phyloP scores from a whole-genome alignment of 2,113 vertebrate species.

The Pterocles gutturalis region DNA sequence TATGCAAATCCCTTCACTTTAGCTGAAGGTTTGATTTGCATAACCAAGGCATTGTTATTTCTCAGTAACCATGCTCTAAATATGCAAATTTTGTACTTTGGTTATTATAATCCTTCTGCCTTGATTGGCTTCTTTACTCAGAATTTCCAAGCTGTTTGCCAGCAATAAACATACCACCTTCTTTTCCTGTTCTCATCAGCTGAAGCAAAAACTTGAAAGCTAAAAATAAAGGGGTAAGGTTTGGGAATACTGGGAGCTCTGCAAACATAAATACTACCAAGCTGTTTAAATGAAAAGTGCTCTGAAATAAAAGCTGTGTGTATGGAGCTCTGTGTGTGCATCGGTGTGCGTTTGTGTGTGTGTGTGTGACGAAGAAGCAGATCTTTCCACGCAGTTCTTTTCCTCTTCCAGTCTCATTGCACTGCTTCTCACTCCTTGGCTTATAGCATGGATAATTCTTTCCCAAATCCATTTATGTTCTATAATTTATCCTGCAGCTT shows the following conservation, averaged over 20 bases:
- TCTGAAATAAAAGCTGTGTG: not conserved
- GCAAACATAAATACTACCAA: not conserved
- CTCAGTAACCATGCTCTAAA: constrained; percentile 41
- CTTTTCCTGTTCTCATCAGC: constrained; percentile 4
- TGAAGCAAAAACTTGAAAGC: constrained; percentile 23
- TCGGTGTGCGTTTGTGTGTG: too few relatives aligned
- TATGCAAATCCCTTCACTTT: constrained; percentile 10
- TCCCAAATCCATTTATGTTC: not conserved
- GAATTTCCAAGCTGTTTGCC: constrained; percentile 34
- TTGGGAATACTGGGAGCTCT: not conserved
- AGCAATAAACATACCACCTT: not conserved
- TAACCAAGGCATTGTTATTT: constrained; percentile 52
- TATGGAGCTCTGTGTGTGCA: accelerated
- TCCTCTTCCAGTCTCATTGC: not conserved
- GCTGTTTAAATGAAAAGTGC: not conserved
- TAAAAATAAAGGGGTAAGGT: not conserved
- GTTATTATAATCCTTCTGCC: constrained; percentile 49
- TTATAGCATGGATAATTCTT: not conserved
- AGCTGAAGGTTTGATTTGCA: constrained; percentile 25
- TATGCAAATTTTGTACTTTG: constrained; percentile 60
- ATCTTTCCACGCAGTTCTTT: not conserved
- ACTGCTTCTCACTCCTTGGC: not conserved
- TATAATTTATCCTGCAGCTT: not conserved
- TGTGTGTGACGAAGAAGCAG: not conserved
- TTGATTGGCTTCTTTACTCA: constrained; percentile 31